Percentiles rank a stretch among this genome's conserved stretches.
phyloP scores from a whole-genome alignment of 2,797 vertebrate genomes.

The Premnoplex brunnescens region DNA sequence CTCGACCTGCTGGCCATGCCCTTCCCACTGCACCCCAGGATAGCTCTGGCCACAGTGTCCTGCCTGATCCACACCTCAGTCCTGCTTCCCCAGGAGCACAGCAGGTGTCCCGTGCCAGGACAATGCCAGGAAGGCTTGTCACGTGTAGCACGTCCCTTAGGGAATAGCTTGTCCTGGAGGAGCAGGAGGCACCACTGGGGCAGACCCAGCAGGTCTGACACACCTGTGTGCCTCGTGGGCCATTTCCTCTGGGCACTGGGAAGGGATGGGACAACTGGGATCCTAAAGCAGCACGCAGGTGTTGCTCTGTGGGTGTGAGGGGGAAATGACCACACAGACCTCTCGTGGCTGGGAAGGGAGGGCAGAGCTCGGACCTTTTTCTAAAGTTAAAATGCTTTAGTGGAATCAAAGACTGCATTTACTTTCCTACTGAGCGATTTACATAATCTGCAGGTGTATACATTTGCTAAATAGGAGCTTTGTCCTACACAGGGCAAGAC shows the following conservation, averaged over 20 bases:
- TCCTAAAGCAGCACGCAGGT: no score
- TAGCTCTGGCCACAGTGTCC: fast-evolving
- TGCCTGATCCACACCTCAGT: background rate
- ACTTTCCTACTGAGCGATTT: background rate
- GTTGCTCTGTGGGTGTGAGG: fast-evolving
- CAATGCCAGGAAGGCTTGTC: background rate
- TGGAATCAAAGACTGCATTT: background rate
- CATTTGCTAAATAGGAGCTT: background rate
- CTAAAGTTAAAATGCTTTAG: background rate
- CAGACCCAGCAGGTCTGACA: no score
- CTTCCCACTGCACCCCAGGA: background rate
- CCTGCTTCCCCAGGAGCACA: fast-evolving
- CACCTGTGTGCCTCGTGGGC: background rate
- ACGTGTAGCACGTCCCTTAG: fast-evolving
- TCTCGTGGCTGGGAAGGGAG: fast-evolving
- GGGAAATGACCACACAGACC: fast-evolving
- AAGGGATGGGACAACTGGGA: background rate
- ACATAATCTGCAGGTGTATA: background rate
- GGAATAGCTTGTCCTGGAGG: background rate
- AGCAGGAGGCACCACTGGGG: fast-evolving
- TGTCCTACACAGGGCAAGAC: background rate
- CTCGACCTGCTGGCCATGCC: background rate
- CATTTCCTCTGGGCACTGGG: fast-evolving
- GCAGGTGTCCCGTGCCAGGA: fast-evolving
- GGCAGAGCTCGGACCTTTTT: background rate